Base-by-base conservation (phyloP, 2,113 vertebrate genomes). In the Gymnarchus niloticus region DNA sequence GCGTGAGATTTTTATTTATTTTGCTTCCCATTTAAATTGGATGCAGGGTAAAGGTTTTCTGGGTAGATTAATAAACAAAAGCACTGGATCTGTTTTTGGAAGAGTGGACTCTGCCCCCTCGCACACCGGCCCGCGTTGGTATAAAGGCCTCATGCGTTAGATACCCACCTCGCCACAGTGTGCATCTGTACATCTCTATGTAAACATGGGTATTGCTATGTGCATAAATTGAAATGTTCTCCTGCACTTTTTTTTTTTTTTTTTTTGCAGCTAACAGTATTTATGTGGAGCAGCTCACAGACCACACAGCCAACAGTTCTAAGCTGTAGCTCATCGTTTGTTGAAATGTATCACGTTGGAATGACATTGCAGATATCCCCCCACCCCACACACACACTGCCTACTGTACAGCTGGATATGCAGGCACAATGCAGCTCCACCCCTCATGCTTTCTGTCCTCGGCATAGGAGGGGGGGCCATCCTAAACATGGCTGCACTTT, bases 191-290 rank as follows among this genome's bases (percentile, higher is more conserved):
- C 89, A 90, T 94, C 93, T 93, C 91, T 91, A 91, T 92, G 92
- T 91, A 87, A 12, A 83, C 87, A 88, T 93, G 89, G 92, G 28
- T 82, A 81, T 85, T 54, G 91, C 92, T 96, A 95, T 94, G 94
- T 92, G 94, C 94, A 94, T 94, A 93, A 94, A 92, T 93, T 89
- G 91, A 94, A 91, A 89, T 93, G 92, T 87, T 90, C 61, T 4
- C 33, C 41, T 61, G 52, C 14, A 7, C 54, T 56, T 54, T 56
- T 86, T 82, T 85, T 3, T 37, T 25, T 56, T 56, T 77, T 23
- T 25, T 77, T 56, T 83, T 56, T 86, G 6, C 52, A 48, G 86
- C 73, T 83, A 88, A 88, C 89, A 90, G 87, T 92, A 90, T 91
- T 87, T 91, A 90, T 84, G 28, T 85, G 46, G 82, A 89, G 87